A percentile compares a stretch with the other conserved stretches of the same genome.
These are phyloP conservation scores for Mobula birostris DNA, from an alignment of 2,113 vertebrate species.

Conservation along the genomic window DNA sequence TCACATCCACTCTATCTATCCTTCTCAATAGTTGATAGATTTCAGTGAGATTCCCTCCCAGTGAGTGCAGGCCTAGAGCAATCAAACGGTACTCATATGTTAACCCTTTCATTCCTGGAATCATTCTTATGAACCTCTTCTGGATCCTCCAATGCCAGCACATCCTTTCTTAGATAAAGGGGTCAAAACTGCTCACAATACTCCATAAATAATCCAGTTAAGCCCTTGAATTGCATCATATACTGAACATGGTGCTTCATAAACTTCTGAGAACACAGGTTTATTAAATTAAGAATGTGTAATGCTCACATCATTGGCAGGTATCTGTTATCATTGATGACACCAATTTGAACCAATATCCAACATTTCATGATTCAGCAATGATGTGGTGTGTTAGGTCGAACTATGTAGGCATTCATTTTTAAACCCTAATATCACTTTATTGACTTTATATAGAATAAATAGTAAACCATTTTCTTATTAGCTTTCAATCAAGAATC, in stretches of 20 bases:
- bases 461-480: neutral
- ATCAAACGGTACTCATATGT: too few species aligned
- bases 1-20: too few species aligned
- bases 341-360: neutral
- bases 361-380: neutral
- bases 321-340: neutral
- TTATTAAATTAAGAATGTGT: neutral
- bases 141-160: too few species aligned
- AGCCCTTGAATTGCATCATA: neutral
- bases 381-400: neutral
- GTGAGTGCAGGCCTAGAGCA: too few species aligned
- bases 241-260: neutral
- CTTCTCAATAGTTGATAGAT: too few species aligned
- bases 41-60: too few species aligned
- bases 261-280: neutral
- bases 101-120: too few species aligned
- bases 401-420: neutral
- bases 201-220: neutral
- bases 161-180: too few species aligned
- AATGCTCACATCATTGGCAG: neutral
- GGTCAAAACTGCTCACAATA: too few species aligned
- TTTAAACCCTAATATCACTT: neutral
- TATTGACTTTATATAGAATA: neutral
- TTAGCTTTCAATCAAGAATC: neutral
- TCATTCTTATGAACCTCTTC: too few species aligned